Evolutionary conservation across 2,113 vertebrate genomes (phyloP).

Genomic region (Dasyurus viverrinus): DNA sequence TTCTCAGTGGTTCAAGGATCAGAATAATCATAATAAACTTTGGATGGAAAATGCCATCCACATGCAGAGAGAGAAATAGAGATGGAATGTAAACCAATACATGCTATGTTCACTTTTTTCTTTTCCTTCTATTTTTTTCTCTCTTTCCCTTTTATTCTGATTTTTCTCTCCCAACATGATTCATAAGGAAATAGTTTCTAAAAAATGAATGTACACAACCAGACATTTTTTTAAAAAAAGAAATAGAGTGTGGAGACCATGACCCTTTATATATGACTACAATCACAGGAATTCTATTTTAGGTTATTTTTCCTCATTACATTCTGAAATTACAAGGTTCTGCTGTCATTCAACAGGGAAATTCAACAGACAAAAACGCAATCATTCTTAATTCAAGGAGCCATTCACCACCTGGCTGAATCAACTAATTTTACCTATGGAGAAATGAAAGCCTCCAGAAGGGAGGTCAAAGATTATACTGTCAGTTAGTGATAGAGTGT

Average conservation of each 20-base stretch:
- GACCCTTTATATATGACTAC: background rate
- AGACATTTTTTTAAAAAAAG: background rate
- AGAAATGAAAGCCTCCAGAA: background rate
- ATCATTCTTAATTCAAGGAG: background rate
- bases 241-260: background rate
- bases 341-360: background rate
- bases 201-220: too few relatives aligned
- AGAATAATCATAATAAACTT: too few relatives aligned
- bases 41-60: too few relatives aligned
- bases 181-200: too few relatives aligned
- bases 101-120: too few relatives aligned
- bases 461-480: background rate
- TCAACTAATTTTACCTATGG: background rate
- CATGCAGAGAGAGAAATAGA: too few relatives aligned
- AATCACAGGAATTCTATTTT: background rate
- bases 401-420: background rate
- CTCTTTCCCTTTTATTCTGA: too few relatives aligned
- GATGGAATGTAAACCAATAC: too few relatives aligned
- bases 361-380: background rate
- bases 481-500: background rate
- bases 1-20: too few relatives aligned
- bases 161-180: too few relatives aligned
- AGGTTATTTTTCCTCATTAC: background rate
- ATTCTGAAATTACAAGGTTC: background rate
- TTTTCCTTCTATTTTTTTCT: too few relatives aligned